Conservation (phyloP, 1,140 invertebrate genomes). For the Cotesia glomerata region DNA sequence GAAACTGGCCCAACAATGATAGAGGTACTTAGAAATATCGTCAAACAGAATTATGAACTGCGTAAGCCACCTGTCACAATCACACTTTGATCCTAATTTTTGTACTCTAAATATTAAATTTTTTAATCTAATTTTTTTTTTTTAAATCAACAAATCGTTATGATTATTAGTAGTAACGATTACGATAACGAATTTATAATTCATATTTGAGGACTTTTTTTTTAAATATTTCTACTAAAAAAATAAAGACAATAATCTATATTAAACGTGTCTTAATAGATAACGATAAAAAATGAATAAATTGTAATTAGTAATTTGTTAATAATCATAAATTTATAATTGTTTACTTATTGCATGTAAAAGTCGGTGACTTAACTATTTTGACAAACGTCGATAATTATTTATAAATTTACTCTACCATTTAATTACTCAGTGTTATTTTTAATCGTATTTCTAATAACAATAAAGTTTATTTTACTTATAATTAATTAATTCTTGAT, state of each 20-base stretch:
- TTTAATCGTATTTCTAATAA: constrained; percentile 11
- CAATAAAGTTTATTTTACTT: neutral
- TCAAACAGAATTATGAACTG: constrained; percentile 43
- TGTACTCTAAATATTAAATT: neutral
- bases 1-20: constrained; percentile 67
- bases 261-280: too few species aligned
- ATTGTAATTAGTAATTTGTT: too few species aligned
- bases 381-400: neutral
- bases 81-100: constrained; percentile 33
- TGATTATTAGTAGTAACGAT: neutral
- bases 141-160: neutral
- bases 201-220: neutral
- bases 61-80: constrained; percentile 29
- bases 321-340: too few species aligned
- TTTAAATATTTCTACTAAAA: neutral
- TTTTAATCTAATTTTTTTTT: neutral
- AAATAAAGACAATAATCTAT: too few species aligned
- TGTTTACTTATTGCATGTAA: too few species aligned
- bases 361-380: neutral
- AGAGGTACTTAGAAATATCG: constrained; percentile 48
- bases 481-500: too few species aligned
- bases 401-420: neutral
- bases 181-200: too few species aligned
- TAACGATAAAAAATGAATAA: too few species aligned
- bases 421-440: constrained; percentile 29